A percentile compares a stretch with the other conserved stretches of the same genome.
These are phyloP conservation scores for Drosophila rhopaloa DNA, from an alignment of 1,140 invertebrate species.

Conservation along the genomic window DNA sequence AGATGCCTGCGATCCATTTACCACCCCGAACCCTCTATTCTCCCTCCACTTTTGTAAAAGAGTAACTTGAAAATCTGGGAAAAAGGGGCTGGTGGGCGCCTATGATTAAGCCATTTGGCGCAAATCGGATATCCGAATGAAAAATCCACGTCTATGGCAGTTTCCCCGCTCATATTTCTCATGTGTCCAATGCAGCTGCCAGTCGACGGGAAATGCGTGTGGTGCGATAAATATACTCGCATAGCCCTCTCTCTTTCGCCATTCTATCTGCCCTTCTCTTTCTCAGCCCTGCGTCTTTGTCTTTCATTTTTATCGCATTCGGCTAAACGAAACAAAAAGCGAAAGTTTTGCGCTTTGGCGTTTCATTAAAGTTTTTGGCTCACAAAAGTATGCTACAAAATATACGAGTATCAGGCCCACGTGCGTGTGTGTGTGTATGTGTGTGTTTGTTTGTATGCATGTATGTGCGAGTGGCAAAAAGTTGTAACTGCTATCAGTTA, in stretches of 20 bases:
- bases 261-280: background rate
- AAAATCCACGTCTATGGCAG: slow-evolving; percentile 48
- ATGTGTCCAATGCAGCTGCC: slow-evolving; percentile 52
- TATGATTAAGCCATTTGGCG: slow-evolving; percentile 70
- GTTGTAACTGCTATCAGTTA: slow-evolving; percentile 75
- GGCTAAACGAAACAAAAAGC: slow-evolving; percentile 63
- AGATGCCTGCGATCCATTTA: background rate
- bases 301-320: slow-evolving; percentile 70
- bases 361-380: slow-evolving; percentile 76
- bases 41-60: background rate
- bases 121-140: slow-evolving; percentile 48
- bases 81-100: background rate
- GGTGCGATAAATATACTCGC: slow-evolving; percentile 15
- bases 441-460: background rate
- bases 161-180: slow-evolving; percentile 5
- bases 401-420: slow-evolving; percentile 37
- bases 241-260: background rate
- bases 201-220: slow-evolving; percentile 54
- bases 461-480: slow-evolving; percentile 45
- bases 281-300: slow-evolving; percentile 11
- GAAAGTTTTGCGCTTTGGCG: slow-evolving; percentile 77
- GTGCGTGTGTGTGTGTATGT: slow-evolving; percentile 9
- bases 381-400: slow-evolving; percentile 74
- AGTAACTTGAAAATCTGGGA: slow-evolving; percentile 6
- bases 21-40: too few relatives aligned